Conservation (phyloP, 2,113 vertebrate genomes). For the Grallaria varia region DNA sequence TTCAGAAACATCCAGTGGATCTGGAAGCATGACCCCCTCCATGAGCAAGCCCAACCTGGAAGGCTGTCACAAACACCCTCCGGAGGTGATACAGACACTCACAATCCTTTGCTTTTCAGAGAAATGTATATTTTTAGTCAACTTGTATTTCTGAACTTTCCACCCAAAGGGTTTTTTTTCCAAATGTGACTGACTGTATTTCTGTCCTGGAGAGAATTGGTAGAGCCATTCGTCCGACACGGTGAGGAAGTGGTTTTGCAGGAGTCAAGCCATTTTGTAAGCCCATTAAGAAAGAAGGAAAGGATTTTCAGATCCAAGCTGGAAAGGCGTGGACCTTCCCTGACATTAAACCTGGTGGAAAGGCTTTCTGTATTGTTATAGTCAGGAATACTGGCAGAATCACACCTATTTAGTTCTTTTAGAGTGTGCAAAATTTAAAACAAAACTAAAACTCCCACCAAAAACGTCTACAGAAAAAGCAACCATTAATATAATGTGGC, state of each 20-base stretch:
- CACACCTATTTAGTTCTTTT: not conserved
- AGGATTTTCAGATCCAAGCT: not conserved
- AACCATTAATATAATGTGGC: not conserved
- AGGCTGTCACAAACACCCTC: not conserved
- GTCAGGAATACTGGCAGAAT: not conserved
- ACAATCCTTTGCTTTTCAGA: not conserved
- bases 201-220: not conserved
- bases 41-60: not conserved
- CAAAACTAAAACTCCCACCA: not conserved
- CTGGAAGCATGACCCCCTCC: not conserved
- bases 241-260: not conserved
- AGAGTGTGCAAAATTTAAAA: not conserved
- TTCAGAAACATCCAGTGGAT: not conserved
- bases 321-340: conserved; percentile 1
- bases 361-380: not conserved
- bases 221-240: not conserved
- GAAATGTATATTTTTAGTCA: fast-evolving
- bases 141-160: not conserved
- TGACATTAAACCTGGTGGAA: not conserved
- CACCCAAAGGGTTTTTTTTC: not conserved
- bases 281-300: not conserved
- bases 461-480: not conserved
- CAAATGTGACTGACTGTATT: fast-evolving
- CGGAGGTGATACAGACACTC: fast-evolving
- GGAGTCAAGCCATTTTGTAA: not conserved